phyloP scores from a whole-genome alignment of 1,140 invertebrate species.

The Brachionus plicatilis region DNA sequence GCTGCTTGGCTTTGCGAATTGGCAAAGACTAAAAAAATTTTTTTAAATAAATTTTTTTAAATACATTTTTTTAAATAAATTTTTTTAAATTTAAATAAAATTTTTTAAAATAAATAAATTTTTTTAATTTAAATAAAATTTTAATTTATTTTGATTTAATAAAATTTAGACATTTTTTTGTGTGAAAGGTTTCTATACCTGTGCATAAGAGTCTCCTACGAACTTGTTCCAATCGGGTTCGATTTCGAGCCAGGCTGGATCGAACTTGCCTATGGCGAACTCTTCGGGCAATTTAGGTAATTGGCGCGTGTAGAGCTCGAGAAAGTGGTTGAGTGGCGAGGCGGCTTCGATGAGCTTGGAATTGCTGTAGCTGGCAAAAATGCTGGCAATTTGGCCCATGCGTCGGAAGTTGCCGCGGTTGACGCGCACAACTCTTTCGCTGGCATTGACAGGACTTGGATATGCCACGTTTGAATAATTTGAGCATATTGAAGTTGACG shows the following conservation, averaged over 20 bases:
- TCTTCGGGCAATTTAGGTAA: constrained; percentile 9
- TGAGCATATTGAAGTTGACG: not conserved
- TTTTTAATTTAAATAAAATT: no score
- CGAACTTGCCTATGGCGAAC: not conserved
- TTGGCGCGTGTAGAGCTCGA: not conserved
- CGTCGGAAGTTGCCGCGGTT: not conserved
- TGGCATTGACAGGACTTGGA: not conserved
- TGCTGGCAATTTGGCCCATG: constrained; percentile 15
- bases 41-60: no score
- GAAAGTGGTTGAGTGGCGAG: not conserved
- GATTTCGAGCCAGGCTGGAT: not conserved
- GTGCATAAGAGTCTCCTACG: constrained; percentile 18
- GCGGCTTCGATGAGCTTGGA: not conserved
- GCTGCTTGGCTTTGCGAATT: not conserved
- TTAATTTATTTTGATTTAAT: not conserved
- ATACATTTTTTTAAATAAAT: no score
- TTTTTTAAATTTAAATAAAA: no score
- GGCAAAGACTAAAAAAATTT: not conserved
- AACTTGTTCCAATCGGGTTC: constrained; percentile 36
- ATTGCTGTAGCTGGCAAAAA: constrained; percentile 14
- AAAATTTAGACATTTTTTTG: not conserved
- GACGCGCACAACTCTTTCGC: not conserved
- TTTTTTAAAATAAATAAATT: no score
- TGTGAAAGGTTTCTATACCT: not conserved
- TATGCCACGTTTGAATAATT: not conserved